Evolutionary conservation across 1,140 invertebrate species (phyloP).

Genomic region (Saccostrea echinata): DNA sequence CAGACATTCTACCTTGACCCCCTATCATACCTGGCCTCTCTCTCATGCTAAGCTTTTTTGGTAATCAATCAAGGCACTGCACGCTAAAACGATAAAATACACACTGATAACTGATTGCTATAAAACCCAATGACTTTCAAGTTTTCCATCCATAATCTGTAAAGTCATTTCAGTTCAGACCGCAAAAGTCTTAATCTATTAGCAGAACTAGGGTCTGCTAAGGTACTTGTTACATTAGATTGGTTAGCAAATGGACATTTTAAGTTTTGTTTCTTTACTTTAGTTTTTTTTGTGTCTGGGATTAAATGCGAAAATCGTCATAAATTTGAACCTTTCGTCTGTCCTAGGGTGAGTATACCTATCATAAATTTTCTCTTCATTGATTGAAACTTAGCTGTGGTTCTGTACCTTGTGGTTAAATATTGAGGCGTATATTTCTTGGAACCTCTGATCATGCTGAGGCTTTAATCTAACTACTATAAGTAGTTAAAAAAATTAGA

Average conservation of each 20-base stretch:
- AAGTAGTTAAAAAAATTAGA: no score
- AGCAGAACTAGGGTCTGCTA: no score
- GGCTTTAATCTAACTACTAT: no score
- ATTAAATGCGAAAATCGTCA: conserved; percentile 15
- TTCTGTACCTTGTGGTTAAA: no score
- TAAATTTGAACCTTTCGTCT: not conserved
- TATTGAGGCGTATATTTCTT: no score
- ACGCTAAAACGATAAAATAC: conserved; percentile 17
- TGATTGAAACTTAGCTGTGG: no score
- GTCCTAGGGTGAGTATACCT: not conserved
- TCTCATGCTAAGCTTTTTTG: conserved; percentile 5
- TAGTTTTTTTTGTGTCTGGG: not conserved
- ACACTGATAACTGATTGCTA: conserved; percentile 23
- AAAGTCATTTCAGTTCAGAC: not conserved
- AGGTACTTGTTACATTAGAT: no score
- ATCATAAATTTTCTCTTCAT: not conserved
- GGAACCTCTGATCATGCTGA: no score
- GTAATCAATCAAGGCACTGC: conserved; percentile 18
- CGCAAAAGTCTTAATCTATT: not conserved
- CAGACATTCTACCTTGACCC: conserved; percentile 6
- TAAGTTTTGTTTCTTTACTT: not conserved
- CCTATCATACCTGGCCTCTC: not conserved
- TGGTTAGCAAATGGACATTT: not conserved
- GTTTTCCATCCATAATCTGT: not conserved
- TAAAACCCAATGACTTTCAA: conserved; percentile 7